These are phyloP conservation scores for Bedellia somnulentella DNA, from an alignment of 2,888 invertebrate species.

Conservation along the genomic window DNA sequence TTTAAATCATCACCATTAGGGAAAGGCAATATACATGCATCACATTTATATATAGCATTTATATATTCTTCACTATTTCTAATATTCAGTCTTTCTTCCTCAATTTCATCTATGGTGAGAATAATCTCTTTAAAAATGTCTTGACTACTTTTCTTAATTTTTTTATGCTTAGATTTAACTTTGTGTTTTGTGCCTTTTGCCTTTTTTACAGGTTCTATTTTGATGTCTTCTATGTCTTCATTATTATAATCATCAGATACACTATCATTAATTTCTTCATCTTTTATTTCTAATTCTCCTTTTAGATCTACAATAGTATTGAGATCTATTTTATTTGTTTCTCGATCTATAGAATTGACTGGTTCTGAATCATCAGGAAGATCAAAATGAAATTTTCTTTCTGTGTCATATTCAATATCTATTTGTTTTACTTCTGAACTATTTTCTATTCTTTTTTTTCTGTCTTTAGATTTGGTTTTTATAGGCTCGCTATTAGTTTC, in stretches of 20 bases:
- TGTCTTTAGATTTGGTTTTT: too few species aligned
- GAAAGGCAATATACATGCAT: conserved; percentile 28
- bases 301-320: too few species aligned
- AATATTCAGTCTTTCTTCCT: conserved; percentile 22
- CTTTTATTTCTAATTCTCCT: conserved; percentile 4
- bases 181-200: conserved; percentile 10
- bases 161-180: conserved; percentile 9
- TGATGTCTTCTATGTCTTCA: conserved; percentile 12
- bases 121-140: conserved; percentile 22
- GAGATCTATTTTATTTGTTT: too few species aligned
- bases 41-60: conserved; percentile 38
- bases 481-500: too few species aligned
- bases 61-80: conserved; percentile 26
- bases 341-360: too few species aligned
- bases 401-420: too few species aligned
- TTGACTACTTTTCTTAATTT: conserved; percentile 4
- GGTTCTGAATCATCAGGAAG: too few species aligned
- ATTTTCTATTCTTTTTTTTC: too few species aligned
- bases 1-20: conserved; percentile 36
- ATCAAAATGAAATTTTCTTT: too few species aligned
- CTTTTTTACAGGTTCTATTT: conserved; percentile 14
- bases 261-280: conserved; percentile 10
- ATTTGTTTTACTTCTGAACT: too few species aligned
- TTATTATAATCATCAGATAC: conserved; percentile 15
- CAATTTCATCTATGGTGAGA: conserved; percentile 22